phyloP scores from a whole-genome alignment of 2,888 invertebrate genomes.

The Orthosia cruda region DNA sequence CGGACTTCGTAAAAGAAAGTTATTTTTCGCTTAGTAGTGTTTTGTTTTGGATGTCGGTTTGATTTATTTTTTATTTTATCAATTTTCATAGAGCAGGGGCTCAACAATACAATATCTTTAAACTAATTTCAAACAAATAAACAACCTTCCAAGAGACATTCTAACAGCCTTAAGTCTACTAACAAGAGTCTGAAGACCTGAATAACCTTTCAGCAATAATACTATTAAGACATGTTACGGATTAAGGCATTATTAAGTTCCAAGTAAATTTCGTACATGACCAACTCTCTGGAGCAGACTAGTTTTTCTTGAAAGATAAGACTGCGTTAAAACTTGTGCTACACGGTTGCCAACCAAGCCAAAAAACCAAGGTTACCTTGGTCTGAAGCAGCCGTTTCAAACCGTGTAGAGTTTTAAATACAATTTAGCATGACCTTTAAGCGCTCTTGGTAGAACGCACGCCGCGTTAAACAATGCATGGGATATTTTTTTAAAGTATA shows the following conservation, averaged over 20 bases:
- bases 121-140: background rate
- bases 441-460: too few relatives aligned
- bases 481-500: too few relatives aligned
- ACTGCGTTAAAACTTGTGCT: background rate
- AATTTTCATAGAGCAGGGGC: background rate
- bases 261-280: conserved; percentile 27
- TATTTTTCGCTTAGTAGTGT: too few relatives aligned
- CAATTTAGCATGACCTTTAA: too few relatives aligned
- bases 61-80: too few relatives aligned
- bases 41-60: too few relatives aligned
- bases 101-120: background rate
- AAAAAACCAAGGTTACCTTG: too few relatives aligned
- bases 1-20: too few relatives aligned
- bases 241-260: conserved; percentile 28
- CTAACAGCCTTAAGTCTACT: background rate
- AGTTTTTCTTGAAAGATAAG: background rate
- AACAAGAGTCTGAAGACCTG: background rate
- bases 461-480: too few relatives aligned
- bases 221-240: conserved; percentile 8
- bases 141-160: background rate
- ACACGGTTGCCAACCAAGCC: too few relatives aligned
- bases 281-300: background rate
- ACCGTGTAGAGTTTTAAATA: too few relatives aligned
- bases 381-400: too few relatives aligned
- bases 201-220: conserved; percentile 1